Evolutionary conservation across 2,113 vertebrate genomes (phyloP), one percentile per base, ranked within the genome.

Genomic region (Gnathonemus echidnorhynchus): DNA sequence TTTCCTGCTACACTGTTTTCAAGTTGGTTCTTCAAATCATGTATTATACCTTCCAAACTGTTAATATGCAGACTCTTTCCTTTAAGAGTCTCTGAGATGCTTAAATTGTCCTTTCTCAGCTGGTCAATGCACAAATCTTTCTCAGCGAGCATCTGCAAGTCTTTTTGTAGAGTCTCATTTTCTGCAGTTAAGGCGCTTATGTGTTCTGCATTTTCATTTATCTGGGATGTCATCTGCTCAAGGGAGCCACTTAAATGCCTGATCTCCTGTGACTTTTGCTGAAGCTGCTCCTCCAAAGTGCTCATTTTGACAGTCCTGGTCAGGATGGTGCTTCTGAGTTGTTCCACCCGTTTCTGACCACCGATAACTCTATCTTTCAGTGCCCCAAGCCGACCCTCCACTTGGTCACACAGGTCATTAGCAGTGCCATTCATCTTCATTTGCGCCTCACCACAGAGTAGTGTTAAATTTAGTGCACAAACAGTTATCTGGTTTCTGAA

Each of bases 101-200:
- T 91, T 19, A 94, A 94, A 90, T 97, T 96, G 83, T 97, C 96
- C 91, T 97, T 96, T 90, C 92, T 96, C 70, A 98, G 91, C 90
- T 96, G 96, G 45, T 97, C 96, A 84, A 97, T 97, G 88, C 94
- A 97, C 86, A 94, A 94, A 92, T 97, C 96, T 91, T 97, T 98
- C 88, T 99, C 97, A 35, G 93, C 95, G 56, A 96, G 93, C 49
- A 93, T 95, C 93, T 96, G 96, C 90, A 95, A 95, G 74, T 97
- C 95, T 90, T 94, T 96, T 35, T 95, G 95, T 80, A 97, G 86
- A 27, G 93, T 92, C 62, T 98, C 97, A 88, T 95, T 97, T 92
- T 98, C 97, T 10, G 90, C 91, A 89, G 93, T 97, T 96, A 99
- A 94, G 94, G 95, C 95, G 91, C 93, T 92, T 89, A 98, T 94